Conservation (phyloP, 2,888 invertebrate genomes). For the Tineola bisselliella region DNA sequence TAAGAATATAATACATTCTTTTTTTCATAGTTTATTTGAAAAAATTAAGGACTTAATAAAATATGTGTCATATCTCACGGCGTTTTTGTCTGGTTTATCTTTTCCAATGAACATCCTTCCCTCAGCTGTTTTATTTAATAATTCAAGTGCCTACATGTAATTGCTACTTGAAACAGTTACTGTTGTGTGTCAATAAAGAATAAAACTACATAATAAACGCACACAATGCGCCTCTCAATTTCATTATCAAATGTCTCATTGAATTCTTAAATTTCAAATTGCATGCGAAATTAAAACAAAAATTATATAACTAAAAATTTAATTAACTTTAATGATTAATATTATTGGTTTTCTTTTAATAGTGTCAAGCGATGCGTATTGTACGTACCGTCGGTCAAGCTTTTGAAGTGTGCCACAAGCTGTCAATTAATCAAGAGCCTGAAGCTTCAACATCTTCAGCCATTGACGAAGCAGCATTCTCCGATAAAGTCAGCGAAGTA, state of each 20-base stretch:
- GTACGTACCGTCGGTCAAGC: constrained; percentile 99
- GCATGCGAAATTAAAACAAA: too few species aligned
- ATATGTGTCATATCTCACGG: constrained; percentile 35
- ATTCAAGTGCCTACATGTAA: too few species aligned
- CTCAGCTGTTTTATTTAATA: not conserved
- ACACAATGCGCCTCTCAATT: too few species aligned
- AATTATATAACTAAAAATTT: too few species aligned
- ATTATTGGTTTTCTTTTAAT: constrained; percentile 43
- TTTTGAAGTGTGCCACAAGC: constrained; percentile 99
- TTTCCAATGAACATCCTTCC: not conserved
- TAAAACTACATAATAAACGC: too few species aligned
- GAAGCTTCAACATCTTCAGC: constrained; percentile 46
- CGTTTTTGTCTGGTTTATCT: not conserved
- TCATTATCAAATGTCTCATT: too few species aligned
- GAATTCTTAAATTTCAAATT: too few species aligned
- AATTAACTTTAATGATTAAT: too few species aligned
- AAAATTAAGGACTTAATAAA: not conserved
- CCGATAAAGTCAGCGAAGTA: constrained; percentile 31
- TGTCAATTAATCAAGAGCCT: constrained; percentile 71
- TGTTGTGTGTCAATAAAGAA: too few species aligned
- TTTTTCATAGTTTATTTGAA: not conserved
- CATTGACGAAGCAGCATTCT: constrained; percentile 29
- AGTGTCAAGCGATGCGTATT: constrained; percentile 98
- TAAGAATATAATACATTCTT: not conserved
- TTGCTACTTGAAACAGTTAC: too few species aligned